Base-by-base conservation (phyloP, 1,140 invertebrate genomes). In the Drosophila nikananu region DNA sequence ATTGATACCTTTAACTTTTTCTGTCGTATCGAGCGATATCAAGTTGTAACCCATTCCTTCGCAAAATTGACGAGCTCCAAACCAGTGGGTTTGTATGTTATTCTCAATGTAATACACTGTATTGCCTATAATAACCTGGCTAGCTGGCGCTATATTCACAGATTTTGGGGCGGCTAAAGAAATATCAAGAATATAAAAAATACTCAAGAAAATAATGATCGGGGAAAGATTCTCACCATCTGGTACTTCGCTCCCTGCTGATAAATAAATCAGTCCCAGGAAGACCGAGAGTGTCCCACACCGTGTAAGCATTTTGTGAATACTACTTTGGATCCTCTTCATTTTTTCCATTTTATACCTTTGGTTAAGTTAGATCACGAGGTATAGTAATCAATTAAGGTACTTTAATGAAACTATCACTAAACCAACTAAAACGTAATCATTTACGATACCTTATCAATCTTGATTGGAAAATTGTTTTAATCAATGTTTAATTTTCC, bases 31-130 rank as follows among this genome's bases (percentile, higher is more conserved):
- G 5, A 77, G 23, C 1, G 61, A 23, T 32, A 77, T 55, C 4
- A 77, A 17, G n/a, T 61, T 55, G 21, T 57, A 55, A 12, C 35
- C 55, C 19, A 77, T 52, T 30, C 2, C 32, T 21, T 21, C 55
- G 41, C 60, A 76, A 0, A 41, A 9, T 23, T 64, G 17, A 12
- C 42, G 71, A 9, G 73, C 67, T n/a, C 52, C 67, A 23, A 46
- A 71, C 73, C 73, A 72, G 32, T 65, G 70, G 0, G 5, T 17
- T 32, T 6, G 7, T 3, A 17, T n/a, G n/a, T 9, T 37, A 8
- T 44, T 41, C 30, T 39, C 60, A 35, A 66, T 59, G 7, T 12
- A 46, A 8, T 46, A 59, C n/a, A 54, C 3, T 8, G n/a, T 54
- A 35, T 54, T 19, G 12, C n/a, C 27, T 1, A 35, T 1, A 15